Percentiles rank a stretch among this genome's conserved stretches.
Evolutionary conservation across 2,797 vertebrate species (phyloP).

Genomic region (Gallirallus australis): DNA sequence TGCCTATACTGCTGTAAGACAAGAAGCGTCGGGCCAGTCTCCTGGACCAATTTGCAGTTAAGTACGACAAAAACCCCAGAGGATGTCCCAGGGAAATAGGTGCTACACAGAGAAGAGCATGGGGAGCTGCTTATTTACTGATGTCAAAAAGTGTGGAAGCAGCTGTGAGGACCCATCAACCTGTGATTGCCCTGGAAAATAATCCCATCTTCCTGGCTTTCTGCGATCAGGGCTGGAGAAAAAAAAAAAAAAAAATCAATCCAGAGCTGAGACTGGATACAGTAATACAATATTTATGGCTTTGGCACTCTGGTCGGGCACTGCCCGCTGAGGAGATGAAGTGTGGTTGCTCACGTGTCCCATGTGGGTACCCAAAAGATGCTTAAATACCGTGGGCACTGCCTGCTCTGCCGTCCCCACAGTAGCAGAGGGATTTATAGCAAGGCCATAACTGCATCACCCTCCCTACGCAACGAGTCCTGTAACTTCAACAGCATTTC

Average conservation of each 20-base stretch:
- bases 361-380: background rate
- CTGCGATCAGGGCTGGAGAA: background rate
- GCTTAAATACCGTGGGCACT: rapidly evolving
- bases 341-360: background rate
- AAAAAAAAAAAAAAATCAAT: conserved; percentile 81
- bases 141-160: conserved; percentile 30
- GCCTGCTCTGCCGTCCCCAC: rapidly evolving
- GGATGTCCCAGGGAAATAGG: background rate
- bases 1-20: background rate
- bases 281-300: conserved; percentile 66
- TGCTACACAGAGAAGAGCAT: background rate
- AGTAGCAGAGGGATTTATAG: background rate
- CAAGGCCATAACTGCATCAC: background rate
- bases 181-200: conserved; percentile 70
- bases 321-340: background rate
- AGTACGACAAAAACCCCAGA: background rate
- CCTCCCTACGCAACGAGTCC: rapidly evolving
- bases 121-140: conserved; percentile 46
- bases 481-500: background rate
- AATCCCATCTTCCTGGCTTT: conserved; percentile 54
- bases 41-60: conserved; percentile 38
- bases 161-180: conserved; percentile 70
- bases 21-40: conserved; percentile 2
- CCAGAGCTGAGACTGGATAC: conserved; percentile 42
- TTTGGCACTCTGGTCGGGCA: background rate